These are phyloP conservation scores for Atlantisia rogersi DNA, from an alignment of 2,113 vertebrate genomes.

Conservation along the genomic window DNA sequence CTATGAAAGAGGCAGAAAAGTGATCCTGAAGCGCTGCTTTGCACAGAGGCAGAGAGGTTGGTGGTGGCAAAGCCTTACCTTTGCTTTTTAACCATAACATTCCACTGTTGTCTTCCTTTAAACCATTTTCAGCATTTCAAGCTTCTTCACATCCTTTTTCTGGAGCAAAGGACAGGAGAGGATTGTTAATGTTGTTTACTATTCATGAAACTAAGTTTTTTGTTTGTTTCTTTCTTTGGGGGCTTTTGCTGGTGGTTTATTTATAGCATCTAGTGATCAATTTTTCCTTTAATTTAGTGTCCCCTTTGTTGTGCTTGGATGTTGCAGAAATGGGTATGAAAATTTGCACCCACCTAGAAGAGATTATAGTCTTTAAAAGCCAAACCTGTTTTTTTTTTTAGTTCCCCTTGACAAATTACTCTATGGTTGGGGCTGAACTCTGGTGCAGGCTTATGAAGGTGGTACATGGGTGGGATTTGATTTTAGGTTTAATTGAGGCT, in stretches of 20 bases:
- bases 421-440: not conserved
- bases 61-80: not conserved
- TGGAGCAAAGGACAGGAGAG: not conserved
- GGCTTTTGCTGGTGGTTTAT: not conserved
- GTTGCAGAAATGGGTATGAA: not conserved
- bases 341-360: not conserved
- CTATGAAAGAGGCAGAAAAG: not conserved
- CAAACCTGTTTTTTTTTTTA: not conserved
- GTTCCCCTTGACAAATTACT: not conserved
- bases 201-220: not conserved
- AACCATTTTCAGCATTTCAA: not conserved
- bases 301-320: not conserved
- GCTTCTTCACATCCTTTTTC: not conserved
- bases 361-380: not conserved
- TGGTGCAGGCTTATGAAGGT: not conserved
- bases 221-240: not conserved
- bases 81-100: not conserved
- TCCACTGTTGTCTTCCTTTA: not conserved
- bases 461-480: not conserved
- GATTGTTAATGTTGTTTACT: not conserved
- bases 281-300: slow-evolving; percentile 6
- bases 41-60: not conserved
- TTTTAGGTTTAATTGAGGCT: not conserved
- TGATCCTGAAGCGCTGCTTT: not conserved
- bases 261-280: not conserved